A percentile compares a stretch with the other conserved stretches of the same genome.
These are phyloP conservation scores for Ceratina australensis DNA, from an alignment of 1,140 invertebrate species.

Conservation along the genomic window DNA sequence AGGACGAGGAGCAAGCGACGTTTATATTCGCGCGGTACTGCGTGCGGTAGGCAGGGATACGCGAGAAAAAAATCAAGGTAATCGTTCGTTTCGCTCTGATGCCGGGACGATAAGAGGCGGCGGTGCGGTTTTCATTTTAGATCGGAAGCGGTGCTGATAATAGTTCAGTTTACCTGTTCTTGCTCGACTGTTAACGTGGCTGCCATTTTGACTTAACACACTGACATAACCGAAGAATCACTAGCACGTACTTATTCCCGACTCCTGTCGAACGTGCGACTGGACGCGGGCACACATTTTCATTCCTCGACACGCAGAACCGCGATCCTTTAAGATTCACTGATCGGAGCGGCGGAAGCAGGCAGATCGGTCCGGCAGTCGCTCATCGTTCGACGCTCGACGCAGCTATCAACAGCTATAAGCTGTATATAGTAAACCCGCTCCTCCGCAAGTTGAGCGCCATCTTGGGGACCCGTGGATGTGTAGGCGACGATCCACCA, in stretches of 20 bases:
- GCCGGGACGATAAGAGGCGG: background rate
- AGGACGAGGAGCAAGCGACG: background rate
- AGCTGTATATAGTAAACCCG: constrained; percentile 25
- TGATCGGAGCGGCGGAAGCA: background rate
- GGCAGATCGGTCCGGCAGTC: constrained; percentile 41
- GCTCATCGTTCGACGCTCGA: constrained; percentile 45
- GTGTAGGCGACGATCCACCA: constrained; percentile 36
- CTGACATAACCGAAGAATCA: constrained; percentile 47
- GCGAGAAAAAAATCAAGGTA: constrained; percentile 37
- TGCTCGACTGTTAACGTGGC: constrained; percentile 85
- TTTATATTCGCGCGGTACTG: constrained; percentile 16
- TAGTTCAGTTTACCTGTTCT: constrained; percentile 84
- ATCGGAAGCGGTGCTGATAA: constrained; percentile 50
- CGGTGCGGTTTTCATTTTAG: too few species aligned
- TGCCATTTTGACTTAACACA: constrained; percentile 81
- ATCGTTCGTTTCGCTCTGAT: constrained; percentile 4
- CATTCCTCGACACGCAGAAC: background rate
- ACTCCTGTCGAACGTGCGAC: constrained; percentile 3
- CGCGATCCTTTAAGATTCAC: constrained; percentile 18
- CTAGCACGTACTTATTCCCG: constrained; percentile 30
- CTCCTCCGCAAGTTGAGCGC: constrained; percentile 48
- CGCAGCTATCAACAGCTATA: background rate
- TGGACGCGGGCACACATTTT: constrained; percentile 29
- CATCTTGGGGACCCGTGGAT: constrained; percentile 43
- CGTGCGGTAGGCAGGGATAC: background rate